phyloP scores from a whole-genome alignment of 2,797 vertebrate species.

The Sebastes steindachneri region DNA sequence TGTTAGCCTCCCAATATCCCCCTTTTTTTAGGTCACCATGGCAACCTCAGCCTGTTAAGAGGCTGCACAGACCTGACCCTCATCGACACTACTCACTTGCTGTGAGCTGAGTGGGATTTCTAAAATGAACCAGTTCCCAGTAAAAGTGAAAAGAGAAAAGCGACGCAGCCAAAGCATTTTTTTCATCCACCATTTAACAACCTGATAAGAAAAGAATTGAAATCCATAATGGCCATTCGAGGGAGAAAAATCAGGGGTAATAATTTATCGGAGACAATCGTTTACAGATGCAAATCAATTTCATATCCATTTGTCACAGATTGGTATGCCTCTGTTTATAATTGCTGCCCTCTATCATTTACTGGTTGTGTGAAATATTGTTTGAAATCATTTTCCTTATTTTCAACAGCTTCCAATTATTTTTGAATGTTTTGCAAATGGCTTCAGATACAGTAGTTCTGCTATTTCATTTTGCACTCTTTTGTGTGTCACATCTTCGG shows the following conservation, averaged over 20 bases:
- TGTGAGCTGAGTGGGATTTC: conserved; percentile 26
- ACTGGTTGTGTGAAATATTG: conserved; percentile 24
- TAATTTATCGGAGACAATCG: conserved; percentile 32
- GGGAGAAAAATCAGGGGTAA: conserved; percentile 20
- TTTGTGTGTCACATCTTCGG: not conserved
- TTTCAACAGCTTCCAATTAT: conserved; percentile 45
- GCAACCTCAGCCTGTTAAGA: conserved; percentile 44
- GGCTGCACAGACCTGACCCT: conserved; percentile 41
- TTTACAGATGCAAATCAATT: conserved; percentile 61
- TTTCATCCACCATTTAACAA: not conserved
- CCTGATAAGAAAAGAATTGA: conserved; percentile 36
- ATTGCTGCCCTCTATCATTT: conserved; percentile 26
- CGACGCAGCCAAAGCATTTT: not conserved
- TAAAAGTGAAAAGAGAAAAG: not conserved
- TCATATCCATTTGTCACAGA: conserved; percentile 47
- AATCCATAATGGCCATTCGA: conserved; percentile 19
- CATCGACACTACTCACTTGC: conserved; percentile 15
- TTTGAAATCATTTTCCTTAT: conserved; percentile 41
- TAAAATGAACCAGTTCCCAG: conserved; percentile 18
- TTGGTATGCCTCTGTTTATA: conserved; percentile 31
- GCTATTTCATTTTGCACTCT: conserved; percentile 17
- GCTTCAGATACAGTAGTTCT: conserved; percentile 2
- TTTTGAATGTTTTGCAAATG: conserved; percentile 37
- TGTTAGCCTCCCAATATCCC: conserved; percentile 4
- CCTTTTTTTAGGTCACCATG: conserved; percentile 55